phyloP scores from a whole-genome alignment of 2,888 invertebrate species.

The Ichneumoninae sp. region DNA sequence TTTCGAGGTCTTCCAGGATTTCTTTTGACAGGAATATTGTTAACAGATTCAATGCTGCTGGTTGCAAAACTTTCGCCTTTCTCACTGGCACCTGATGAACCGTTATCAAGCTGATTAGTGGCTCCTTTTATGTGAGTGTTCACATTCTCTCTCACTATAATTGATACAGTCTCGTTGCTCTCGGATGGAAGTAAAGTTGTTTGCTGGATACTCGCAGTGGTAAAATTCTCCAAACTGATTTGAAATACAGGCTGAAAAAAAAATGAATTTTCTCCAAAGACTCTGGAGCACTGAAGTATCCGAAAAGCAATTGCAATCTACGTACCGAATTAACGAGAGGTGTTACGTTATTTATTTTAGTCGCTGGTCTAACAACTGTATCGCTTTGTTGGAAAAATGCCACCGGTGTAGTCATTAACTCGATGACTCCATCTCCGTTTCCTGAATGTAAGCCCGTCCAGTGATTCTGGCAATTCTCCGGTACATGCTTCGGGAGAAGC shows the following conservation, averaged over 20 bases:
- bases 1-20: constrained; percentile 77
- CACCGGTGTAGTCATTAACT: constrained; percentile 76
- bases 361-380: constrained; percentile 58
- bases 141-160: constrained; percentile 43
- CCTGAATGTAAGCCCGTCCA: constrained; percentile 67
- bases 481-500: not conserved
- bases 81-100: not conserved
- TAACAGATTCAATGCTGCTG: not conserved
- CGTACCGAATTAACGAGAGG: constrained; percentile 70
- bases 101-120: not conserved
- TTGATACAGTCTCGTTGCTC: constrained; percentile 55
- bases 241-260: constrained; percentile 74
- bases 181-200: constrained; percentile 64
- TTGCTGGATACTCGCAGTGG: constrained; percentile 62
- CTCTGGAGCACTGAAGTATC: not conserved
- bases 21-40: constrained; percentile 57
- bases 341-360: constrained; percentile 70
- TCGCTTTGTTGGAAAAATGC: constrained; percentile 74
- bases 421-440: constrained; percentile 74
- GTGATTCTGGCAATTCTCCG: not conserved
- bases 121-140: not conserved
- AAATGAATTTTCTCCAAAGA: not conserved
- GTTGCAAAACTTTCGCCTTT: not conserved
- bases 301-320: not conserved
- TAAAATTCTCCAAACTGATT: constrained; percentile 71